Evolutionary conservation across 2,888 invertebrate genomes (phyloP).

Genomic region (Neria commutata): DNA sequence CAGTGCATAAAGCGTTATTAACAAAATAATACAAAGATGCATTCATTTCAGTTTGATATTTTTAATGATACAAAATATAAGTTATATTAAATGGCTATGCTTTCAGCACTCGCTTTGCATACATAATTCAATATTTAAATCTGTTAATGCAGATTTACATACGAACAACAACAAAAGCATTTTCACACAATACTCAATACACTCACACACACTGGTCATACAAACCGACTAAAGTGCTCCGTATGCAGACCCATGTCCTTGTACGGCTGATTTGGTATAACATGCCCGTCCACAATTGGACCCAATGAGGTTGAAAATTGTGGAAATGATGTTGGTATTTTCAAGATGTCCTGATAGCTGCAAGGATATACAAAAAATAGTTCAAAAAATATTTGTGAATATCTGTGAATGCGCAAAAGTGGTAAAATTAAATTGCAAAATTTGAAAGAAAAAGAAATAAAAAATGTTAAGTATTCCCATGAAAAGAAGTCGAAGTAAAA

Average conservation of each 20-base stretch:
- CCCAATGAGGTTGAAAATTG: slow-evolving; percentile 86
- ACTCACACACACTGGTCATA: too few species aligned
- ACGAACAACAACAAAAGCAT: too few species aligned
- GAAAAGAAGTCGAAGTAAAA: slow-evolving; percentile 1
- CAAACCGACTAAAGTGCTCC: slow-evolving; percentile 76
- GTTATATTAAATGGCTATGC: too few species aligned
- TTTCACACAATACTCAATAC: too few species aligned
- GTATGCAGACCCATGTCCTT: slow-evolving; percentile 77
- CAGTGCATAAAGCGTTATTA: too few species aligned
- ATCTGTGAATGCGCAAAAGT: slow-evolving; percentile 25
- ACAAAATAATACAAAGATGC: too few species aligned
- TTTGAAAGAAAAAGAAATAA: slow-evolving; percentile 38
- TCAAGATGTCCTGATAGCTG: slow-evolving; percentile 74
- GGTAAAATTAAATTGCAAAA: slow-evolving; percentile 41
- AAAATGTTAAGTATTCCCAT: background rate
- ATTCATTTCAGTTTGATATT: too few species aligned
- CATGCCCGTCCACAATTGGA: slow-evolving; percentile 84
- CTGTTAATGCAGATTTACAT: too few species aligned
- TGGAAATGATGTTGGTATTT: slow-evolving; percentile 69
- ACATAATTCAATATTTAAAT: too few species aligned
- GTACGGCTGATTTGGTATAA: slow-evolving; percentile 81
- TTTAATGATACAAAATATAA: too few species aligned
- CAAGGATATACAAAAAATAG: slow-evolving; percentile 41
- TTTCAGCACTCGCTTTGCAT: too few species aligned
- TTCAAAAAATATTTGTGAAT: slow-evolving; percentile 30